Evolutionary conservation across 2,113 vertebrate genomes (phyloP).

Genomic region (Larimichthys crocea): DNA sequence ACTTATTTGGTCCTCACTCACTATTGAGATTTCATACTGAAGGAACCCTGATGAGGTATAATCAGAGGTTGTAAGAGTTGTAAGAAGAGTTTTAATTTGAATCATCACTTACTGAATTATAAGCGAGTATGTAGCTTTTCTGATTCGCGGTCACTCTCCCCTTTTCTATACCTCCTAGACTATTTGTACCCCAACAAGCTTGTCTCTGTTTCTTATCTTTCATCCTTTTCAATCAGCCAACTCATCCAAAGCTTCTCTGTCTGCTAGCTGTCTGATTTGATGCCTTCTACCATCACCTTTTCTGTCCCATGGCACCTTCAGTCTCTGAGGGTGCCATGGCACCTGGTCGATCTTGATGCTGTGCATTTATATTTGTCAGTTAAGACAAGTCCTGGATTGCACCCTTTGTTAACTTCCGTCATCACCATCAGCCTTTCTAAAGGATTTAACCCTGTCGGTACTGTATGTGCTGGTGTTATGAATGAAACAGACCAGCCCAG

Average conservation of each 20-base stretch:
- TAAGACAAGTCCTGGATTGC: neutral
- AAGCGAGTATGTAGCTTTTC: neutral
- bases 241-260: neutral
- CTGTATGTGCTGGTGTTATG: no score
- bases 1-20: neutral
- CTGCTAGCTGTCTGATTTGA: neutral
- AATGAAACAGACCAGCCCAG: no score
- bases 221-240: neutral
- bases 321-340: neutral
- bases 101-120: neutral
- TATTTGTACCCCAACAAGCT: neutral
- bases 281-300: neutral
- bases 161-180: neutral
- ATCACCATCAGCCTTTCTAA: neutral
- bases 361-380: neutral
- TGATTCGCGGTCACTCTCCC: neutral
- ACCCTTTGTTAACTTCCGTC: neutral
- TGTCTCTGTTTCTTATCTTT: neutral
- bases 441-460: neutral
- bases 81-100: neutral
- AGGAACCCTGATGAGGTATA: neutral
- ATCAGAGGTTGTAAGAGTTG: neutral
- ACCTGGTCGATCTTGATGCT: neutral
- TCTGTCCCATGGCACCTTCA: neutral
- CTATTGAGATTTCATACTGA: neutral